phyloP scores from a whole-genome alignment of 2,113 vertebrate genomes.

The Meriones unguiculatus region DNA sequence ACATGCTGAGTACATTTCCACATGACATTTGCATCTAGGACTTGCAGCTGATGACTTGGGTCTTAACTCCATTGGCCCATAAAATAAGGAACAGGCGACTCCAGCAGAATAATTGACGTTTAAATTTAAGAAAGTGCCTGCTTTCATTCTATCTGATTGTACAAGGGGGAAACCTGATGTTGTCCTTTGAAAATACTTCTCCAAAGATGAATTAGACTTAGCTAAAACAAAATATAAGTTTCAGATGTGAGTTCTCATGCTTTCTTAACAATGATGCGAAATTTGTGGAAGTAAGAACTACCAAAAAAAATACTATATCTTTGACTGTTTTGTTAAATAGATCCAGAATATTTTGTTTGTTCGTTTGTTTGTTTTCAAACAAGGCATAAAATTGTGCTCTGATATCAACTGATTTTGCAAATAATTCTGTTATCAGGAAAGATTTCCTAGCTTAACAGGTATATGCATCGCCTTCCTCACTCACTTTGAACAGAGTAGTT shows the following conservation, averaged over 20 bases:
- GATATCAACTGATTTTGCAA: slow-evolving; percentile 47
- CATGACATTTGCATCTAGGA: background rate
- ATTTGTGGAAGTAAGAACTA: background rate
- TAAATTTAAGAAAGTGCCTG: slow-evolving; percentile 26
- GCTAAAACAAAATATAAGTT: background rate
- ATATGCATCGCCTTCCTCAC: background rate
- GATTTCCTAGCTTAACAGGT: background rate
- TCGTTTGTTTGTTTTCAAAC: background rate
- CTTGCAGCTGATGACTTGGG: background rate
- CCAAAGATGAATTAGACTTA: background rate
- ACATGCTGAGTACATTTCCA: slow-evolving; percentile 25
- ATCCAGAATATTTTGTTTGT: slow-evolving; percentile 22
- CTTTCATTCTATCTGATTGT: slow-evolving; percentile 58
- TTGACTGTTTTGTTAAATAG: slow-evolving; percentile 12
- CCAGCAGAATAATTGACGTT: slow-evolving; percentile 23
- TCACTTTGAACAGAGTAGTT: background rate
- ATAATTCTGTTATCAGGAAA: background rate
- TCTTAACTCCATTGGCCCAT: background rate
- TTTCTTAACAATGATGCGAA: background rate
- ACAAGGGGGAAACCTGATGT: background rate
- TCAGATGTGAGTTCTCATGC: background rate
- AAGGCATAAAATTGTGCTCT: background rate
- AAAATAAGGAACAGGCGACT: background rate
- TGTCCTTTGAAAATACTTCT: background rate
- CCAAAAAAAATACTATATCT: background rate